phyloP scores from a whole-genome alignment of 1,140 invertebrate genomes.

The Acromyrmex heyeri region DNA sequence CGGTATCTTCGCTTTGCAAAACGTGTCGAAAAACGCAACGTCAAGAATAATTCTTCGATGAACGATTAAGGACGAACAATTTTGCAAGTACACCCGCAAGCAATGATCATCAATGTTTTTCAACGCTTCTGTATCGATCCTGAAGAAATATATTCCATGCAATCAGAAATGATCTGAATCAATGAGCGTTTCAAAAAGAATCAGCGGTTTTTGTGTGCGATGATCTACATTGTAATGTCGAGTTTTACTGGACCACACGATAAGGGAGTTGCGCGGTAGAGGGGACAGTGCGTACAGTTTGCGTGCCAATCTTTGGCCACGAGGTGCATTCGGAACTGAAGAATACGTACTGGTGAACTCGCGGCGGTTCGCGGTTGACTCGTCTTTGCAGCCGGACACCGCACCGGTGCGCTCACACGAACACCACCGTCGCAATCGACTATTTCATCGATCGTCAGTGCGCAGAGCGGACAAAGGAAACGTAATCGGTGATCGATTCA shows the following conservation, averaged over 20 bases:
- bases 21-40: constrained; percentile 11
- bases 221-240: background rate
- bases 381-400: background rate
- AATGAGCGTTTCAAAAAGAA: background rate
- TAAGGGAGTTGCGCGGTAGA: constrained; percentile 32
- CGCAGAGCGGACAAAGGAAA: constrained; percentile 27
- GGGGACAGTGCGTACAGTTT: constrained; percentile 36
- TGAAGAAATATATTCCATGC: background rate
- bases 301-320: constrained; percentile 34
- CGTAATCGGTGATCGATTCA: constrained; percentile 63
- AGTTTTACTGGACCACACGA: constrained; percentile 10
- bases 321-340: constrained; percentile 4
- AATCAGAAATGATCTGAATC: background rate
- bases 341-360: background rate
- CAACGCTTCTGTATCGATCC: background rate
- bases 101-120: background rate
- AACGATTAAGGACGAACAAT: constrained; percentile 28
- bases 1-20: constrained; percentile 54
- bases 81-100: constrained; percentile 37
- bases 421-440: background rate
- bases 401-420: background rate
- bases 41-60: constrained; percentile 36
- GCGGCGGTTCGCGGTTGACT: constrained; percentile 10
- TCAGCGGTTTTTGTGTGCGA: background rate
- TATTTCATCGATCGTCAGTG: constrained; percentile 36